Conservation (phyloP, 30 jellyfish, hydroid and myxozoan genomes). For the Cassiopea andromeda region DNA sequence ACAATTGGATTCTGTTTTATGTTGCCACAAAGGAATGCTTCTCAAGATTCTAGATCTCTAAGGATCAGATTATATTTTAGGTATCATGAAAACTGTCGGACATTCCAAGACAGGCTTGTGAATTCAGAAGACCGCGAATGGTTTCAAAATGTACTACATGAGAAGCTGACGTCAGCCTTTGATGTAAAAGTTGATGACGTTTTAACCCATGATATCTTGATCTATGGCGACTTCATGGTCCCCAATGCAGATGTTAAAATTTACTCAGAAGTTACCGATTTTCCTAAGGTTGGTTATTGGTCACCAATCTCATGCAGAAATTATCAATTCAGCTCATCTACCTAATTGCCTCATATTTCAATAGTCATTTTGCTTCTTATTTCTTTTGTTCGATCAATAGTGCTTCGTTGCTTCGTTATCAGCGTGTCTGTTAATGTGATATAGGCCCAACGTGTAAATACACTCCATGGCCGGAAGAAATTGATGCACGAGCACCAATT, state of each 20-base stretch:
- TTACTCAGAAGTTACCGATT: slow-evolving; percentile 80
- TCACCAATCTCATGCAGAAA: not conserved
- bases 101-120: slow-evolving; percentile 92
- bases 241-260: slow-evolving; percentile 85
- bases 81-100: slow-evolving; percentile 96
- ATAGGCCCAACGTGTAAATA: too few species aligned
- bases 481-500: too few species aligned
- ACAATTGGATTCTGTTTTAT: too few species aligned
- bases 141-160: slow-evolving; percentile 77
- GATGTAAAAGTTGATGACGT: slow-evolving; percentile 74
- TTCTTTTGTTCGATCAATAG: too few species aligned
- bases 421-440: too few species aligned
- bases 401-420: too few species aligned
- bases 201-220: slow-evolving; percentile 48
- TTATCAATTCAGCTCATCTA: too few species aligned
- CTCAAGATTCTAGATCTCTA: too few species aligned
- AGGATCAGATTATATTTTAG: slow-evolving; percentile 10
- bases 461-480: too few species aligned
- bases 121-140: slow-evolving; percentile 85
- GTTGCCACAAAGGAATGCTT: too few species aligned
- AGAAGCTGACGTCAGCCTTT: slow-evolving; percentile 60
- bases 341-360: too few species aligned
- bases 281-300: slow-evolving; percentile 62
- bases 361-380: too few species aligned
- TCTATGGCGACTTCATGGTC: slow-evolving; percentile 93